Conservation (phyloP, 2,797 vertebrate genomes). For the Enteromius fasciolatus region DNA sequence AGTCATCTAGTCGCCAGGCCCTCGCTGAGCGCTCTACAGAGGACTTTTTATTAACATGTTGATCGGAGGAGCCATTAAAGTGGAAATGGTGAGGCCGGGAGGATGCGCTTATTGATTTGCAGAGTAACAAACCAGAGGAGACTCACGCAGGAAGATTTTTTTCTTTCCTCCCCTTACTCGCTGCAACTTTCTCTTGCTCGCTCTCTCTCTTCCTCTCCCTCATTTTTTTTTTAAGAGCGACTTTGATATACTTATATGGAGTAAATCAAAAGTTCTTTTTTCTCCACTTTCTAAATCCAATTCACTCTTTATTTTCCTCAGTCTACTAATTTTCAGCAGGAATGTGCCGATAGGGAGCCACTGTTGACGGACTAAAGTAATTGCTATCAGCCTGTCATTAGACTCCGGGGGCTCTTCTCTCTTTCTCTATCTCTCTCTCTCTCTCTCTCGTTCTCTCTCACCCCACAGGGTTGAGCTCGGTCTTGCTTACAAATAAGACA, state of each 20-base stretch:
- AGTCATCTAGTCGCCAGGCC: conserved; percentile 83
- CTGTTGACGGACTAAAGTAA: conserved; percentile 79
- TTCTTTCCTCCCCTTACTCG: neutral
- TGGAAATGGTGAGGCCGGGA: conserved; percentile 69
- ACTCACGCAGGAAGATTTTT: conserved; percentile 71
- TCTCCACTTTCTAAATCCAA: conserved; percentile 47
- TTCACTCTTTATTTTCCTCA: conserved; percentile 68
- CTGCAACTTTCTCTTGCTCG: conserved; percentile 3
- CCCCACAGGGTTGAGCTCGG: conserved; percentile 73
- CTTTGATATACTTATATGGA: conserved; percentile 66
- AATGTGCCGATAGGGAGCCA: conserved; percentile 74
- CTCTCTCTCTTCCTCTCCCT: neutral
- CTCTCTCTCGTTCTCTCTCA: conserved; percentile 62
- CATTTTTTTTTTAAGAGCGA: conserved; percentile 6
- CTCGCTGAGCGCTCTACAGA: conserved; percentile 88
- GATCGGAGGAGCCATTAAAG: conserved; percentile 77
- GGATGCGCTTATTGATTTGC: conserved; percentile 78
- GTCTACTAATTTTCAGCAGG: conserved; percentile 77
- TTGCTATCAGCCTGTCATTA: conserved; percentile 85
- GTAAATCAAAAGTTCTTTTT: conserved; percentile 63
- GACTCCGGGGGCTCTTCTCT: conserved; percentile 65
- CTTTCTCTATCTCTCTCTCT: conserved; percentile 36
- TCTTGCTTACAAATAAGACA: conserved; percentile 85
- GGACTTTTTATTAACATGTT: conserved; percentile 83
- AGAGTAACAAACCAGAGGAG: conserved; percentile 60